Evolutionary conservation across 2,888 invertebrate species (phyloP).

Genomic region (Archips crataeganus): DNA sequence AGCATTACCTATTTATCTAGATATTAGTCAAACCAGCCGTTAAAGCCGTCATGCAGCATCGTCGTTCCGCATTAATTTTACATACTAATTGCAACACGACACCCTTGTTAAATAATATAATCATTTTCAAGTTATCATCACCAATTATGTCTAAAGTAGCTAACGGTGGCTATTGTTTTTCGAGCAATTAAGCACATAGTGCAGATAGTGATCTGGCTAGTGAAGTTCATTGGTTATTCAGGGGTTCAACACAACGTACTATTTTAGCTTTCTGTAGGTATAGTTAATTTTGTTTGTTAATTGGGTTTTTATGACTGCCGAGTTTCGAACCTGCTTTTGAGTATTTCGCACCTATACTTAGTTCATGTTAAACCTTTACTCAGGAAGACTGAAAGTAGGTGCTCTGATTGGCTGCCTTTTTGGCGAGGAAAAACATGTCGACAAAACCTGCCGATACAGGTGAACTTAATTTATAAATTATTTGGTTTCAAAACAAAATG

Average conservation of each 20-base stretch:
- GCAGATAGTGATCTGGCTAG: background rate
- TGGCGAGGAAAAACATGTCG: too few relatives aligned
- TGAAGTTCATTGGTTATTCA: background rate
- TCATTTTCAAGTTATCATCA: slow-evolving; percentile 24
- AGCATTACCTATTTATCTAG: slow-evolving; percentile 57
- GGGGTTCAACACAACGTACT: background rate
- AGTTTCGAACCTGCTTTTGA: too few relatives aligned
- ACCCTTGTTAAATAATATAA: slow-evolving; percentile 25
- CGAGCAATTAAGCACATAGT: background rate
- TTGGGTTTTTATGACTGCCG: background rate
- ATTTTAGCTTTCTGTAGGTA: background rate
- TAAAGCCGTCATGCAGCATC: slow-evolving; percentile 43
- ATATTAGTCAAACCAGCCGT: slow-evolving; percentile 61
- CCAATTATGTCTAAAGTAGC: slow-evolving; percentile 17
- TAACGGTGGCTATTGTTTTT: slow-evolving; percentile 4
- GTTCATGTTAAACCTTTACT: too few relatives aligned
- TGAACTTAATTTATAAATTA: too few relatives aligned
- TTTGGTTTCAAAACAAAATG: too few relatives aligned
- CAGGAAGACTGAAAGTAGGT: too few relatives aligned
- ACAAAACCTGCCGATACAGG: too few relatives aligned
- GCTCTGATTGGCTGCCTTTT: too few relatives aligned
- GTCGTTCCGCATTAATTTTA: slow-evolving; percentile 44
- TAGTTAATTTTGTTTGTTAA: background rate
- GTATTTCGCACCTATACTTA: too few relatives aligned
- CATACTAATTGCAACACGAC: slow-evolving; percentile 44